Percentiles rank a stretch among this genome's conserved stretches.
Evolutionary conservation across 2,888 invertebrate species (phyloP).

Genomic region (Metellina segmentata): DNA sequence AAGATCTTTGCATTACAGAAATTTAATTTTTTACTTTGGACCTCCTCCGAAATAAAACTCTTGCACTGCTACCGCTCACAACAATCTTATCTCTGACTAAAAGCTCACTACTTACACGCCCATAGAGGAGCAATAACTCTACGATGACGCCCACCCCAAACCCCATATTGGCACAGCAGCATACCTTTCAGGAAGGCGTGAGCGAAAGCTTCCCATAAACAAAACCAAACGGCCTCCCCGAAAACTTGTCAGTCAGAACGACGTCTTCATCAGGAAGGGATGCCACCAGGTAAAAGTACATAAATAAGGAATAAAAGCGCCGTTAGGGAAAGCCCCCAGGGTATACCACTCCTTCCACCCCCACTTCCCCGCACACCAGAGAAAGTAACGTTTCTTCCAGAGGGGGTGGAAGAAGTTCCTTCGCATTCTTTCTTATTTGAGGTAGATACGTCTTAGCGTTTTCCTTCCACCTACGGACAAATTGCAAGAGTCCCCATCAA

Average conservation of each 20-base stretch:
- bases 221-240: not conserved
- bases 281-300: constrained; percentile 11
- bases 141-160: too few relatives aligned
- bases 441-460: not conserved
- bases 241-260: constrained; percentile 13
- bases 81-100: too few relatives aligned
- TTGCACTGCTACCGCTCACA: too few relatives aligned
- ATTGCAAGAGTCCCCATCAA: constrained; percentile 46
- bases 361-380: not conserved
- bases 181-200: too few relatives aligned
- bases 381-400: not conserved
- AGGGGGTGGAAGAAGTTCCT: not conserved
- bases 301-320: constrained; percentile 45
- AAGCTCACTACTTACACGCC: too few relatives aligned
- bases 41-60: too few relatives aligned
- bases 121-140: too few relatives aligned
- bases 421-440: constrained; percentile 52
- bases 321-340: constrained; percentile 10
- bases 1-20: too few relatives aligned
- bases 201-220: too few relatives aligned
- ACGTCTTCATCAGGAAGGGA: constrained; percentile 5
- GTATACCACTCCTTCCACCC: constrained; percentile 6
- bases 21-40: too few relatives aligned
- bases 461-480: constrained; percentile 38
- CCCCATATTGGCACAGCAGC: too few relatives aligned